Evolutionary conservation across 1,140 invertebrate genomes (phyloP), one percentile per base, ranked within the genome.

Genomic region (Yoshiicerus persimilis): DNA sequence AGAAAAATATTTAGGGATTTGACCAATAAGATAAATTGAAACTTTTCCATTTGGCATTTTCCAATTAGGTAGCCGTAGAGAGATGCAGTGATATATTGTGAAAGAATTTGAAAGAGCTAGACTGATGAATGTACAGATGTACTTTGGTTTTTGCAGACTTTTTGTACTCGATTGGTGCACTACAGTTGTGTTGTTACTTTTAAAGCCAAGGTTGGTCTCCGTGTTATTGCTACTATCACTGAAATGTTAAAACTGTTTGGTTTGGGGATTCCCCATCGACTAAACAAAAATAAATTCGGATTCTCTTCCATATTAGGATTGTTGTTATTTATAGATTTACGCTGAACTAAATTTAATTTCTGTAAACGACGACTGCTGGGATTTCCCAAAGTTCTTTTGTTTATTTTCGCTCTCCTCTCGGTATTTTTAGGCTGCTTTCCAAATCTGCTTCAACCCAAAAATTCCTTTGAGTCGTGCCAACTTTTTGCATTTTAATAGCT

Each of bases 261-360:
- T 32, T 86, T 66, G 84, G 87, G 87, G 87, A 88, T 47, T 88
- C 77, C 87, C 87, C 87, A 83, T 66, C 87, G 83, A 25, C 34
- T 20, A 32, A 27, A 64, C 83, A 70, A 88, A 88, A 88, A 88
- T 88, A 87, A 38, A 47, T 66, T 77, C 27, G 27, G 38, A 85
- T 34, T 88, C 87, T 88, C 56, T 85, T 84, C 87, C 87, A 88
- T 88, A 84, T 88, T 84, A 85, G 87, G 87, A n/a, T n/a, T 36
- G 27, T 84, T 64, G 27, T 39, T 85, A 84, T 84, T 85, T 88
- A 85, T 75, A 66, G 62, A 80, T 34, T 75, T 64, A 41, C 87
- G 87, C 83, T 84, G 80, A 83, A 47, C 87, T 88, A 88, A 88
- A 56, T 88, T 85, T 84, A 85, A 32, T 30, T 62, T 47, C 56